Conservation (phyloP, 2,888 invertebrate species). For the Drosophila lutescens region DNA sequence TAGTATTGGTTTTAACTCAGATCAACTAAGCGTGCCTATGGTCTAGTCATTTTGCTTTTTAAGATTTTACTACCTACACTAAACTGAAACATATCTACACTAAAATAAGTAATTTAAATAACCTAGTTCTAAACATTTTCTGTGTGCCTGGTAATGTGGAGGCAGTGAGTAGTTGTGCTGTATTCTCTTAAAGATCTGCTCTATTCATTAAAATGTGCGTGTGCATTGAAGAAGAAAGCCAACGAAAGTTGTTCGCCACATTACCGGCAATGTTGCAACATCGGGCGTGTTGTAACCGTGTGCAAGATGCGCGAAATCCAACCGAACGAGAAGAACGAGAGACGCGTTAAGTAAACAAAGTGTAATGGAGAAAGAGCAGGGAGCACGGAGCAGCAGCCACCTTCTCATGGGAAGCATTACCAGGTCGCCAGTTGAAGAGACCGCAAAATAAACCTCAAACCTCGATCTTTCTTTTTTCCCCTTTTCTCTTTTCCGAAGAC, state of each 20-base stretch:
- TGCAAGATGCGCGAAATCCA: background rate
- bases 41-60: too few relatives aligned
- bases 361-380: conserved; percentile 18
- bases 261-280: conserved; percentile 39
- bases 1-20: too few relatives aligned
- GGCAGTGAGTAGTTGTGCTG: conserved; percentile 58
- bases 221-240: conserved; percentile 33
- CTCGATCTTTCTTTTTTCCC: conserved; percentile 18
- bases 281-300: conserved; percentile 15
- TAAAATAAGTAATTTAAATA: background rate
- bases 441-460: conserved; percentile 10
- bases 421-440: conserved; percentile 24
- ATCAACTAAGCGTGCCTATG: too few relatives aligned
- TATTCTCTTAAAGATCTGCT: conserved; percentile 39
- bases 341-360: conserved; percentile 11
- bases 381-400: conserved; percentile 50
- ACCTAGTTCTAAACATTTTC: conserved; percentile 20
- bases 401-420: conserved; percentile 42
- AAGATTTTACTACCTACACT: too few relatives aligned
- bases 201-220: conserved; percentile 31
- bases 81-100: too few relatives aligned
- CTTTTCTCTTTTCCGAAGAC: conserved; percentile 18
- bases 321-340: conserved; percentile 2
- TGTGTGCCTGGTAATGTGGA: conserved; percentile 42
- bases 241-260: conserved; percentile 56